A percentile compares a stretch with the other conserved stretches of the same genome.
Evolutionary conservation across 1,140 invertebrate genomes (phyloP).

Genomic region (Eriosoma lanigerum): DNA sequence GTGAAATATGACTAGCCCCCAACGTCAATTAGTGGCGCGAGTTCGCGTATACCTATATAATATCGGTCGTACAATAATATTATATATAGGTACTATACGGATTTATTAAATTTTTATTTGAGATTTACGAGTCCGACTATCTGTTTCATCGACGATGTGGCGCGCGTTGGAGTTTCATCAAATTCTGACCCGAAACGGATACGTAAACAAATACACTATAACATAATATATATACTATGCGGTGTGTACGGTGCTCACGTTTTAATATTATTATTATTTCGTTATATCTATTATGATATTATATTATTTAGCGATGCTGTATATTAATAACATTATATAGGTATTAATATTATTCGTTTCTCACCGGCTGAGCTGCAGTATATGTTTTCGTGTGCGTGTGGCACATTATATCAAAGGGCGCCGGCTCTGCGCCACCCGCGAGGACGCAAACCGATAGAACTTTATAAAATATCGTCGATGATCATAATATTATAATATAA

Average conservation of each 20-base stretch:
- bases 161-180: not conserved
- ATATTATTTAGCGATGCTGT: not conserved
- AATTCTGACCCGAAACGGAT: not conserved
- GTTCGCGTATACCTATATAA: not conserved
- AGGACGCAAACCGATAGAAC: slow-evolving; percentile 1
- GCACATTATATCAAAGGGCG: slow-evolving; percentile 8
- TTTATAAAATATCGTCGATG: not conserved
- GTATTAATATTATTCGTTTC: too few species aligned
- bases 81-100: too few species aligned
- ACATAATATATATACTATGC: not conserved
- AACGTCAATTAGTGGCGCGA: slow-evolving; percentile 11
- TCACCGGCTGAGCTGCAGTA: too few species aligned
- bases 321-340: too few species aligned
- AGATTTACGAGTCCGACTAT: slow-evolving; percentile 8
- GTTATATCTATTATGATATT: not conserved
- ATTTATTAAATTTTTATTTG: not conserved
- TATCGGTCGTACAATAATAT: not conserved
- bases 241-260: too few species aligned
- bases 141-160: not conserved
- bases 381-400: not conserved
- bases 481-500: too few species aligned
- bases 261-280: slow-evolving; percentile 19
- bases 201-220: not conserved
- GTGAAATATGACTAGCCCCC: slow-evolving; percentile 4
- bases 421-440: slow-evolving; percentile 37